phyloP scores from a whole-genome alignment of 2,113 vertebrate species.

The Mystacornis crossleyi region DNA sequence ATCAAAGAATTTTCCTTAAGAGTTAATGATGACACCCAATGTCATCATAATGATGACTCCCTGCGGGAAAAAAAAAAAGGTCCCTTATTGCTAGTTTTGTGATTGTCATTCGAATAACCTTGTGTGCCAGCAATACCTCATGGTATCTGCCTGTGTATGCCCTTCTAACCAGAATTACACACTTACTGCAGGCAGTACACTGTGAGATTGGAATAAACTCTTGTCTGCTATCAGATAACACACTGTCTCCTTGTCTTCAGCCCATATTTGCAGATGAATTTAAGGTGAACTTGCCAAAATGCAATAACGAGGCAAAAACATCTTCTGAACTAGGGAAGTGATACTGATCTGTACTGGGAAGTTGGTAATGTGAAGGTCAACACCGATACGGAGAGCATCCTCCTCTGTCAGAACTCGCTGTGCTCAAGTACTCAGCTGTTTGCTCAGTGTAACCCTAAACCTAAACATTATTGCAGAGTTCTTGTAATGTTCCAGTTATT shows the following conservation, averaged over 20 bases:
- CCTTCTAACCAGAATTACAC: background rate
- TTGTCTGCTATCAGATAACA: background rate
- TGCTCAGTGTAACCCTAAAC: background rate
- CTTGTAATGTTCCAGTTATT: background rate
- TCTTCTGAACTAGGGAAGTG: background rate
- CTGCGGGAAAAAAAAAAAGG: no score
- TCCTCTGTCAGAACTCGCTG: background rate
- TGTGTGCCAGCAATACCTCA: background rate
- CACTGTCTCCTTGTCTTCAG: background rate
- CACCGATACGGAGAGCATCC: accelerated
- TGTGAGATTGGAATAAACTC: background rate
- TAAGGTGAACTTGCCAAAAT: background rate
- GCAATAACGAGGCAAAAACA: background rate
- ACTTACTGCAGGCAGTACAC: background rate
- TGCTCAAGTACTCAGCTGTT: background rate
- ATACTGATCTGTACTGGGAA: background rate
- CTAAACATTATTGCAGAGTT: background rate
- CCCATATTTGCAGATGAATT: background rate
- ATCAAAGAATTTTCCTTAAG: background rate
- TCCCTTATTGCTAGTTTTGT: background rate
- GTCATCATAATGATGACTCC: no score
- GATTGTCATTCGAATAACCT: background rate
- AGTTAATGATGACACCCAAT: background rate
- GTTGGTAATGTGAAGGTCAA: background rate
- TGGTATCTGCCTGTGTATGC: background rate